Evolutionary conservation across 2,797 vertebrate genomes (phyloP).

Genomic region (Potorous gilbertii): DNA sequence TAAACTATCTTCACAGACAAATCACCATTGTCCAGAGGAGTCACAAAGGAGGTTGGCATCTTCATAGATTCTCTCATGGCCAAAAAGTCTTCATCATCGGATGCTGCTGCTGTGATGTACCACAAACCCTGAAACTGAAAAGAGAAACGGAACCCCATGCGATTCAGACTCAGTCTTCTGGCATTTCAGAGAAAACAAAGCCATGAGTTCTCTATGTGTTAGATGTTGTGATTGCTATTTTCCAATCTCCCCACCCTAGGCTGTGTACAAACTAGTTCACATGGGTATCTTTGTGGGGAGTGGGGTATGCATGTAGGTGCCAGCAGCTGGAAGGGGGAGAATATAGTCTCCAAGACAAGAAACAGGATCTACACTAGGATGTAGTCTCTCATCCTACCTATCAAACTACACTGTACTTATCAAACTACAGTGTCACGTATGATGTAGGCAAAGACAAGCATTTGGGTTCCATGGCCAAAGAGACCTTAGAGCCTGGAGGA

Average conservation of each 20-base stretch:
- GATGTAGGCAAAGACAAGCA: background rate
- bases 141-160: too few relatives aligned
- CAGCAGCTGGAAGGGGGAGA: too few relatives aligned
- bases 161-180: background rate
- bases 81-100: slow-evolving; percentile 53
- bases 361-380: background rate
- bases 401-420: background rate
- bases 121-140: slow-evolving; percentile 67
- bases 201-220: background rate
- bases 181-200: background rate
- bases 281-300: background rate
- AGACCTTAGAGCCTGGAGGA: background rate
- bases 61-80: slow-evolving; percentile 52
- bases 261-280: background rate
- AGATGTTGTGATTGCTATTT: background rate
- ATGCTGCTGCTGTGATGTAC: background rate
- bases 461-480: background rate
- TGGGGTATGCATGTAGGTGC: background rate
- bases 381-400: background rate
- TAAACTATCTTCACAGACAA: slow-evolving; percentile 49
- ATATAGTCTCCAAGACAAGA: background rate
- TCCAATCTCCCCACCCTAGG: background rate
- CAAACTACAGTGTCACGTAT: background rate
- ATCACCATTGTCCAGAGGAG: background rate
- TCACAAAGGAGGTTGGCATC: slow-evolving; percentile 25